Conservation (phyloP, 2,113 vertebrate genomes). For the Recurvirostra avosetta region DNA sequence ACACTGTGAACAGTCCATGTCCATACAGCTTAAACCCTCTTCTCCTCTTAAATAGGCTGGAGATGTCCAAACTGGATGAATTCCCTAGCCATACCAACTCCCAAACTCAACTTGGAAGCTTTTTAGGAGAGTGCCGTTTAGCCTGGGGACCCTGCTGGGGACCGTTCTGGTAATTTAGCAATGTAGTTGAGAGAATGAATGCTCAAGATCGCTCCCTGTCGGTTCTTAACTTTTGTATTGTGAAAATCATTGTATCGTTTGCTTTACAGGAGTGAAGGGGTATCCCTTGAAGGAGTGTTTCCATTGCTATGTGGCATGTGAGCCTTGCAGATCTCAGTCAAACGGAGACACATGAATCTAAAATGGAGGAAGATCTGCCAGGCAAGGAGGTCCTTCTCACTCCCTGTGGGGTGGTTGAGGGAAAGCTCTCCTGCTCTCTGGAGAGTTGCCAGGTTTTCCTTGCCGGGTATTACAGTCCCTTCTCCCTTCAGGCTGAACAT, state of each 20-base stretch:
- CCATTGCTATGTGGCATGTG: not conserved
- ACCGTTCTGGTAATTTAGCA: not conserved
- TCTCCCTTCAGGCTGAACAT: not conserved
- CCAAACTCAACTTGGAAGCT: not conserved
- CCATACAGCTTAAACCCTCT: not conserved
- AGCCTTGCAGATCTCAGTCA: not conserved
- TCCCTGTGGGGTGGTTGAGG: not conserved
- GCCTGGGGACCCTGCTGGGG: not conserved
- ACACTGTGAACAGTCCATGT: rapidly evolving
- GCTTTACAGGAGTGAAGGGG: not conserved
- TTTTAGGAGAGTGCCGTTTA: not conserved
- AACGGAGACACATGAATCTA: not conserved
- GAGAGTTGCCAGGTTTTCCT: not conserved
- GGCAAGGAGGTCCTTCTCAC: not conserved
- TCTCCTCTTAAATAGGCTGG: not conserved
- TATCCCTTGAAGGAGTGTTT: not conserved
- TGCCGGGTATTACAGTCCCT: not conserved
- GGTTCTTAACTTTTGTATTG: not conserved
- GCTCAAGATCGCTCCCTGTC: not conserved
- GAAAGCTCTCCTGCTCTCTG: not conserved
- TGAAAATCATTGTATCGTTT: not conserved
- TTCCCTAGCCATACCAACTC: not conserved
- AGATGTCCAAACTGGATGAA: not conserved
- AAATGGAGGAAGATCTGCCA: not conserved
- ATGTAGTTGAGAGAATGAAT: not conserved